Conservation (phyloP, 2,888 invertebrate genomes). For the Pheosia tremula region DNA sequence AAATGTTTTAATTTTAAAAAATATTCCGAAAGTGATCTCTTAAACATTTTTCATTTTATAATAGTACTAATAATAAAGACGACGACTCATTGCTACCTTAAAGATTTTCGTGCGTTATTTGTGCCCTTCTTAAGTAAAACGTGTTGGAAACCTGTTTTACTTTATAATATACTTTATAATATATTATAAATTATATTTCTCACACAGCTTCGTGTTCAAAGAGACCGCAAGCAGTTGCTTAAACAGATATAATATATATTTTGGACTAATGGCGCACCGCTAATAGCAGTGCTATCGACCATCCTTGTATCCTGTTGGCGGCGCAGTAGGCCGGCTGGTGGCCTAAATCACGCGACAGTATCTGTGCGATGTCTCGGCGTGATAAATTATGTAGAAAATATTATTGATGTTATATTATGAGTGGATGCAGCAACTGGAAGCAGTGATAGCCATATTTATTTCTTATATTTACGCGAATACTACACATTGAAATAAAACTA, state of each 20-base stretch:
- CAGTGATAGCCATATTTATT: too few species aligned
- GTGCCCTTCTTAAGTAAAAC: too few species aligned
- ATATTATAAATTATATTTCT: neutral
- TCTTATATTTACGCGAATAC: too few species aligned
- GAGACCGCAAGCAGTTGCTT: slow-evolving; percentile 9
- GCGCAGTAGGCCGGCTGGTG: slow-evolving; percentile 6
- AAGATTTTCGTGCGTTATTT: too few species aligned
- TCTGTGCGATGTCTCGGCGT: neutral
- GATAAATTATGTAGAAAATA: neutral
- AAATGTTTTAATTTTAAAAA: too few species aligned
- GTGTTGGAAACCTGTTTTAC: too few species aligned
- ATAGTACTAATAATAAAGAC: too few species aligned
- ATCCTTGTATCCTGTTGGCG: slow-evolving; percentile 17
- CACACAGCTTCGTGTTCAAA: neutral
- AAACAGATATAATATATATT: slow-evolving; percentile 32
- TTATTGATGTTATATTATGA: neutral
- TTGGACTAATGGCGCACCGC: slow-evolving; percentile 21
- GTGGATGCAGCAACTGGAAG: neutral
- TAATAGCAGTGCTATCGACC: slow-evolving; percentile 35
- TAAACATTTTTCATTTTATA: too few species aligned
- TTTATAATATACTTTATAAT: too few species aligned
- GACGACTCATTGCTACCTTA: too few species aligned
- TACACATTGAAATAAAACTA: too few species aligned
- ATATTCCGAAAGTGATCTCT: too few species aligned
- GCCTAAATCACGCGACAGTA: slow-evolving; percentile 17